Base-by-base conservation (phyloP, 2,888 invertebrate genomes). In the Xestia ashworthii region DNA sequence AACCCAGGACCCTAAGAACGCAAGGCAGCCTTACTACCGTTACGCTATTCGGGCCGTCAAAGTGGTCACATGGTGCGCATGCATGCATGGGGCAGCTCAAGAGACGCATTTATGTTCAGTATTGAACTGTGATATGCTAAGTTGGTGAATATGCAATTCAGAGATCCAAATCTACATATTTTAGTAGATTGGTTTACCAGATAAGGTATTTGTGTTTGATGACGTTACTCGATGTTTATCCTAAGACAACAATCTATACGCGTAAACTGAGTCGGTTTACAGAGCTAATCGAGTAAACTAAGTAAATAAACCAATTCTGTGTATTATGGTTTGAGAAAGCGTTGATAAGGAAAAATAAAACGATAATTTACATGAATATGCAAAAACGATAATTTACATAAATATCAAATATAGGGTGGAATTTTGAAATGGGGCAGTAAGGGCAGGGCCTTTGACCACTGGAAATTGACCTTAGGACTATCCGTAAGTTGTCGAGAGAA, bases 181-280 rank as follows among this genome's bases (percentile, higher is more conserved):
- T 8, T 9, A 53, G 25, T 38, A 32, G 14, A 2, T 6, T n/a
- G 41, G 14, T 65, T 65, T 14, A 65, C 19, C 32, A 53, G 50
- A 16, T 48, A 32, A 48, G 48, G 22, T 44, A 41, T 55, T 48
- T 48, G 48, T 67, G 41, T 75, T 41, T 58, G 53, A 55, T 77
- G 9, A 62, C 22, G 50, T 58, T 77, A 66, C 38, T 65, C 25
- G n/a, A 16, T 78, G 70, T 71, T 71, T 55, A 55, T 50, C 22
- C 22, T 48, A 48, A 55, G 44, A 58, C 48, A 71, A 67, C 32
- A 71, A 71, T 55, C 5, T 55, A 41, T 72, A 25, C 50, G 55
- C 67, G 22, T 71, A 62, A 62, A 55, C 68, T 71, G n/a, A 44
- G 38, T 38, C 38, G n/a, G 32, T 66, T 32, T n/a, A 67, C 55